These are phyloP conservation scores for Vanessa tameamea DNA, from an alignment of 1,140 invertebrate species.

Conservation along the genomic window DNA sequence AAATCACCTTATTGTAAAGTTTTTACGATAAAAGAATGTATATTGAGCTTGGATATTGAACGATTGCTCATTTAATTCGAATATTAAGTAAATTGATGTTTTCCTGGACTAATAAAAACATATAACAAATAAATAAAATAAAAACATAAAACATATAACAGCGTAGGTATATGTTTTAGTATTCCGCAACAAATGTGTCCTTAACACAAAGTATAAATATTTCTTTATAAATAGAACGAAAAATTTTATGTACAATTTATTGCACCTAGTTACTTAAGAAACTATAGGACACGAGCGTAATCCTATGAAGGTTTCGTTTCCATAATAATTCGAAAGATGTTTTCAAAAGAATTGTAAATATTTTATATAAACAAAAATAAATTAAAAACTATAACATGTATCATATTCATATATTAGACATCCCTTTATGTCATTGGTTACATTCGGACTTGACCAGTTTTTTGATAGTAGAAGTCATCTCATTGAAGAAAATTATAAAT, in stretches of 20 bases:
- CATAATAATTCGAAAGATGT: no score
- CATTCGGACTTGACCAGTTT: neutral
- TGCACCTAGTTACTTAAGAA: neutral
- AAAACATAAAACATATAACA: neutral
- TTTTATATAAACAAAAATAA: neutral
- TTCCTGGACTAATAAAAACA: constrained; percentile 1
- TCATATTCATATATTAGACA: neutral
- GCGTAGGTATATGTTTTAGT: constrained; percentile 19
- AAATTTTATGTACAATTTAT: neutral
- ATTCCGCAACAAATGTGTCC: neutral
- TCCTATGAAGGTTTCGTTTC: no score
- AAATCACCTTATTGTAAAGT: constrained; percentile 68
- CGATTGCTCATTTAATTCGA: constrained; percentile 47
- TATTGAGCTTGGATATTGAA: constrained; percentile 34
- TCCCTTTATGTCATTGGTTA: neutral
- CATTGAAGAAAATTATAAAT: constrained; percentile 39
- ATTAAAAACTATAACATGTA: neutral
- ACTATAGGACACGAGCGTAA: no score
- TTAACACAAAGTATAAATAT: neutral
- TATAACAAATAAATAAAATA: no score
- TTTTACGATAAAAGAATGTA: constrained; percentile 62
- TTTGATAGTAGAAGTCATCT: constrained; percentile 34
- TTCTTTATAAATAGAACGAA: neutral
- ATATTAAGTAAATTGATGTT: constrained; percentile 20
- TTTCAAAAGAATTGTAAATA: no score